A percentile compares a stretch with the other conserved stretches of the same genome.
Evolutionary conservation across 2,797 vertebrate species (phyloP).

Genomic region (Malurus leucopterus): DNA sequence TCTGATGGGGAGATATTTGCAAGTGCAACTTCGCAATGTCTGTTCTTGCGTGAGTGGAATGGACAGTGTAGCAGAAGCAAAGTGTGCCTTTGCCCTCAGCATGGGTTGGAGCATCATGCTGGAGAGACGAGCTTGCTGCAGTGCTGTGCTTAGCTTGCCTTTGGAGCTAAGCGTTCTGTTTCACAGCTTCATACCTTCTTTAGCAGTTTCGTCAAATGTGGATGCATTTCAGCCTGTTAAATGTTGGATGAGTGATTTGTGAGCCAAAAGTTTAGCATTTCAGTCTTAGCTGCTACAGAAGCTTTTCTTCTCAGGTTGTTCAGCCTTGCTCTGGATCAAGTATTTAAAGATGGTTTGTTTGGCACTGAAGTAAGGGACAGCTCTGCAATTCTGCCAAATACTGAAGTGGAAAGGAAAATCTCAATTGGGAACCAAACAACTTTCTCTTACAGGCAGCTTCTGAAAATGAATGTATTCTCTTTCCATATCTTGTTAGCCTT

Average conservation of each 20-base stretch:
- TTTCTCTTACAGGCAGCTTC: neutral
- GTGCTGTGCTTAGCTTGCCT: neutral
- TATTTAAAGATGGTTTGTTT: neutral
- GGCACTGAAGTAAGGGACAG: neutral
- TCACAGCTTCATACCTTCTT: neutral
- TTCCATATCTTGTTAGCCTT: neutral
- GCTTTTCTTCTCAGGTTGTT: slow-evolving; percentile 2
- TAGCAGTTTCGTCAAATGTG: slow-evolving; percentile 13
- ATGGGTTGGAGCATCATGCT: neutral
- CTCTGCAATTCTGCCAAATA: neutral
- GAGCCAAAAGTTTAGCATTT: neutral
- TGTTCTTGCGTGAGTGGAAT: slow-evolving; percentile 15
- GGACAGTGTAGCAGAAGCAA: neutral
- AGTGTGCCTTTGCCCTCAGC: neutral
- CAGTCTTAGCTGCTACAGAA: neutral
- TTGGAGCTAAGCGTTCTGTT: neutral
- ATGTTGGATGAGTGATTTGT: neutral
- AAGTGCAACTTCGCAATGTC: neutral
- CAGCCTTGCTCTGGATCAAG: neutral
- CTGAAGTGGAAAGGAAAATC: neutral
- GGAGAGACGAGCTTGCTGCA: slow-evolving; percentile 34
- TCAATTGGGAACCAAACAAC: neutral
- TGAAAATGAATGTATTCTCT: neutral
- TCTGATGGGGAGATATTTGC: slow-evolving; percentile 46
- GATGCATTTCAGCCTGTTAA: neutral